Conservation (phyloP, 2,113 vertebrate genomes). For the Rissa tridactyla region DNA sequence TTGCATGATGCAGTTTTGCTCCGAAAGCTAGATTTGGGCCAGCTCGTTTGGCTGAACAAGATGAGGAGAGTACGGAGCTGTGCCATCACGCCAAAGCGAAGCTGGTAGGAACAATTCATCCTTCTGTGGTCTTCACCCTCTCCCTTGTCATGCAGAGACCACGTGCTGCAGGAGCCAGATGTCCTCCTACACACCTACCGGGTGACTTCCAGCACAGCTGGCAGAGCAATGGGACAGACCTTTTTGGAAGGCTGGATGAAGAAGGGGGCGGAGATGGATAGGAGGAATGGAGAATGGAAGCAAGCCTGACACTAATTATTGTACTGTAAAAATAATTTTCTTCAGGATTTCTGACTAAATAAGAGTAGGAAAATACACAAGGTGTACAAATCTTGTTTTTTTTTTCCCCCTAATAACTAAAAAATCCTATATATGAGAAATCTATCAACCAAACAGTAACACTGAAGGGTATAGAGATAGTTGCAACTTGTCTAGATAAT, state of each 20-base stretch:
- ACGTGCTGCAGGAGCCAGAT: rapidly evolving
- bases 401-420: neutral
- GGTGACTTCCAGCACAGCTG: neutral
- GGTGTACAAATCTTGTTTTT: rapidly evolving
- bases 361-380: neutral
- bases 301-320: neutral
- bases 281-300: neutral
- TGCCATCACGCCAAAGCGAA: neutral
- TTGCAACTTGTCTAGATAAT: neutral
- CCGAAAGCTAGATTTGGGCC: neutral
- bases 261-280: neutral
- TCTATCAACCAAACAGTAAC: neutral
- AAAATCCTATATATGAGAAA: neutral
- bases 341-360: neutral
- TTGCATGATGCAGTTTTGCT: neutral
- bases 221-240: neutral
- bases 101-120: neutral
- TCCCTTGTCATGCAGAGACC: neutral
- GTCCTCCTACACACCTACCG: neutral
- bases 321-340: neutral
- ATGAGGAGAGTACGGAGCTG: neutral
- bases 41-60: neutral
- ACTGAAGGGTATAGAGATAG: neutral
- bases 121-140: neutral
- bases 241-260: neutral